phyloP scores from a whole-genome alignment of 2,113 vertebrate species.

The Sarotherodon lohbergeri region DNA sequence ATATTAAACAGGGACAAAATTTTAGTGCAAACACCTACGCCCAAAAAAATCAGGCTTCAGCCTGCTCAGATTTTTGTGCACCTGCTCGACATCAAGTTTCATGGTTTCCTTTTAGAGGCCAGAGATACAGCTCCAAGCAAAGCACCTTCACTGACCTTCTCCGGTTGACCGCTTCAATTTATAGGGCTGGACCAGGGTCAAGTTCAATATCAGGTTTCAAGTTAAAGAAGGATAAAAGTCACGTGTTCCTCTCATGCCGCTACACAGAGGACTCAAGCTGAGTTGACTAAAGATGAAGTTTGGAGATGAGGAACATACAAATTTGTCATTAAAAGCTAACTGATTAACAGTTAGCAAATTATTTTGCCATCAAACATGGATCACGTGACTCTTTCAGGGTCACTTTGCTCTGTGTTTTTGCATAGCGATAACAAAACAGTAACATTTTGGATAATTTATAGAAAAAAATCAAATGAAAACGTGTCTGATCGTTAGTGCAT shows the following conservation, averaged over 20 bases:
- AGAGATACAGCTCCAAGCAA: neutral
- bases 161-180: neutral
- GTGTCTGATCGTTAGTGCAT: neutral
- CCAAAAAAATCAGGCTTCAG: neutral
- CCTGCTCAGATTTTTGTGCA: neutral
- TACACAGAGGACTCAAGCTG: neutral
- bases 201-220: neutral
- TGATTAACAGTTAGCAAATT: neutral
- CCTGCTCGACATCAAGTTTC: neutral
- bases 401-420: neutral
- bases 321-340: neutral
- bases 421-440: neutral
- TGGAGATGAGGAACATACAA: neutral
- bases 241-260: rapidly evolving
- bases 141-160: neutral
- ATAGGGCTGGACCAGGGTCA: neutral
- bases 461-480: neutral
- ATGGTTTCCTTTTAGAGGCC: neutral
- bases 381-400: neutral
- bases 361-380: neutral
- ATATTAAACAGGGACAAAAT: neutral
- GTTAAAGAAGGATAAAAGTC: neutral
- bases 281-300: neutral
- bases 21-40: neutral
- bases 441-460: rapidly evolving